Base-by-base conservation (phyloP, 1,140 invertebrate species). In the Antheraea mylitta region DNA sequence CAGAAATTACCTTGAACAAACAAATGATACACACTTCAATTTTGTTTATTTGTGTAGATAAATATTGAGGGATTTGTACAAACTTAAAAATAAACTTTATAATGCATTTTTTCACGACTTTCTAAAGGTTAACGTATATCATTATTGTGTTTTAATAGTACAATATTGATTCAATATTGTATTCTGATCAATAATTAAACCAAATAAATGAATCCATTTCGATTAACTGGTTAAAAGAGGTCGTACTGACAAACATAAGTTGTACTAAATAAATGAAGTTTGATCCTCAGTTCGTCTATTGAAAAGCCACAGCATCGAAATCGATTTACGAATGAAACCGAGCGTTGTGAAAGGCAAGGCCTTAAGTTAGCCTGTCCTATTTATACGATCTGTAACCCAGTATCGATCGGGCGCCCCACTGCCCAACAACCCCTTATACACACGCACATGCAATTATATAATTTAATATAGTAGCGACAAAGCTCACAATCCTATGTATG, bases 341-440 rank as follows among this genome's bases (percentile, higher is more conserved):
- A 85, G 79, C 77, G 79, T 79, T 79, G 71, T 70, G 77, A 70
- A 72, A 76, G 77, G 73, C 76, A 77, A 80, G 83, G 80, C 80
- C 85, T 83, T 80, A 81, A 87, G 75, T 90, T 88, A 78, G 78
- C 71, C 77, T 83, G 86, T 83, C 86, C 86, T 89, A 90, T 90
- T 85, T 90, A 88, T 89, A 87, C 42, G 62, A 64, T 83, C 82
- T 77, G 80, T 88, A 85, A 84, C 84, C 80, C 79, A 74, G 78
- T 89, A 90, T 89, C 87, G 87, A 90, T 85, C 86, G 71, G 81
- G 53, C 86, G 87, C 83, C 84, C 88, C 83, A 90, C 86, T 90
- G 87, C 84, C 87, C 85, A 76, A 88, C 81, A 84, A 81, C 85
- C 86, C 68, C 77, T 78, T 70, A 30, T 71, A 42, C 78, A 42